phyloP scores from a whole-genome alignment of 2,888 invertebrate genomes.

The Carabus problematicus region DNA sequence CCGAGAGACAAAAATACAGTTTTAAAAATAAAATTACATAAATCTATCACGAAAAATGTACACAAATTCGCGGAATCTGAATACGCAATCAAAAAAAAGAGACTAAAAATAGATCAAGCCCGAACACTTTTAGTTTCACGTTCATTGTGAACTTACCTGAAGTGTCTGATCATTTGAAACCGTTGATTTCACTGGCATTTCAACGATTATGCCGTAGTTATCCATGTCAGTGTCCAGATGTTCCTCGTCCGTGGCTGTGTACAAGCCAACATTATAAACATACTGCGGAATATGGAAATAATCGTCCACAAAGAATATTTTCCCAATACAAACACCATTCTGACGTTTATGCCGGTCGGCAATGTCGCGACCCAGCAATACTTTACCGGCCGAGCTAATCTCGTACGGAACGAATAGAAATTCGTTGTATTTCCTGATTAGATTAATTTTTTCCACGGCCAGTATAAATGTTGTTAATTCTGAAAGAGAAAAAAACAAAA shows the following conservation, averaged over 20 bases:
- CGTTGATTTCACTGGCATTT: slow-evolving; percentile 32
- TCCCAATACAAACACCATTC: slow-evolving; percentile 34
- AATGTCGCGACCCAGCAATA: slow-evolving; percentile 26
- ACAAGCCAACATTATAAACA: slow-evolving; percentile 28
- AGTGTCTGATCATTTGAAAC: slow-evolving; percentile 25
- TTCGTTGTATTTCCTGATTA: slow-evolving; percentile 30
- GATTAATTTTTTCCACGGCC: slow-evolving; percentile 35
- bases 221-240: slow-evolving; percentile 15
- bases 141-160: no score
- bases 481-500: slow-evolving; percentile 18
- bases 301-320: slow-evolving; percentile 32
- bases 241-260: slow-evolving; percentile 12
- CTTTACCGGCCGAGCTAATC: slow-evolving; percentile 18
- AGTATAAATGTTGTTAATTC: slow-evolving; percentile 28
- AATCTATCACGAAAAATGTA: background rate
- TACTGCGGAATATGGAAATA: slow-evolving; percentile 36
- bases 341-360: slow-evolving; percentile 18
- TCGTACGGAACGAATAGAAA: slow-evolving; percentile 33
- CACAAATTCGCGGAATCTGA: background rate
- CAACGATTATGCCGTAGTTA: slow-evolving; percentile 24
- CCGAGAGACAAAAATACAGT: slow-evolving; percentile 29
- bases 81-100: background rate
- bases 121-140: no score
- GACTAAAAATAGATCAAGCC: no score
- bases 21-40: slow-evolving; percentile 21